Percentiles rank a stretch among this genome's conserved stretches.
These are phyloP conservation scores for Chaetorhynchus papuensis DNA, from an alignment of 2,113 vertebrate species.

Conservation along the genomic window DNA sequence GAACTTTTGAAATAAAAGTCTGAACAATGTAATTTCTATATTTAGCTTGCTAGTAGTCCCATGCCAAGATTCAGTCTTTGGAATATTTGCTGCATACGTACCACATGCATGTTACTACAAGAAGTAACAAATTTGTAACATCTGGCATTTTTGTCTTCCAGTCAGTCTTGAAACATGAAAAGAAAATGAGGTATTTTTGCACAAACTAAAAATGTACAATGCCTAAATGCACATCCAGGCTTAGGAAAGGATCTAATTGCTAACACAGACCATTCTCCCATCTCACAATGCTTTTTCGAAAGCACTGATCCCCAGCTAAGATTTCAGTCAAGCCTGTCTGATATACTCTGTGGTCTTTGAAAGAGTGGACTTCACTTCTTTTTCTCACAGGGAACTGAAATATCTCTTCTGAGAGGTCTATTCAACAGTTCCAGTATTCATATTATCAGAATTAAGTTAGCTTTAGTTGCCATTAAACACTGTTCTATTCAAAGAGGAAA, in stretches of 20 bases:
- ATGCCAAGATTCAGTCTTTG: background rate
- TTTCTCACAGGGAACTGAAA: background rate
- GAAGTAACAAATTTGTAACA: background rate
- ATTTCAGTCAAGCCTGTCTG: background rate
- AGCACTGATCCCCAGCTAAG: background rate
- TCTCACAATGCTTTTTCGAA: background rate
- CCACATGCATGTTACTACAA: background rate
- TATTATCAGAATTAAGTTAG: background rate
- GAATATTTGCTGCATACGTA: background rate
- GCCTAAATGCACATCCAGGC: background rate
- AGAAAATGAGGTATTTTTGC: background rate
- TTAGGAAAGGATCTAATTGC: background rate
- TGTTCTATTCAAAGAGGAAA: background rate
- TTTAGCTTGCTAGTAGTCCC: background rate
- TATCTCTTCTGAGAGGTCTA: background rate
- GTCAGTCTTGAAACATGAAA: background rate
- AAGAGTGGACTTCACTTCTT: background rate
- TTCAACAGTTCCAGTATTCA: background rate
- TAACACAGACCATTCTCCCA: background rate
- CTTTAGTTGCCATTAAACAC: background rate
- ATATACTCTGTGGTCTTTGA: background rate
- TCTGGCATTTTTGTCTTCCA: background rate
- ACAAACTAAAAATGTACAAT: background rate
- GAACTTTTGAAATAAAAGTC: background rate
- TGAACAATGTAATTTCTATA: conserved; percentile 24